Evolutionary conservation across 2,113 vertebrate species (phyloP).

Genomic region (Rana temporaria): DNA sequence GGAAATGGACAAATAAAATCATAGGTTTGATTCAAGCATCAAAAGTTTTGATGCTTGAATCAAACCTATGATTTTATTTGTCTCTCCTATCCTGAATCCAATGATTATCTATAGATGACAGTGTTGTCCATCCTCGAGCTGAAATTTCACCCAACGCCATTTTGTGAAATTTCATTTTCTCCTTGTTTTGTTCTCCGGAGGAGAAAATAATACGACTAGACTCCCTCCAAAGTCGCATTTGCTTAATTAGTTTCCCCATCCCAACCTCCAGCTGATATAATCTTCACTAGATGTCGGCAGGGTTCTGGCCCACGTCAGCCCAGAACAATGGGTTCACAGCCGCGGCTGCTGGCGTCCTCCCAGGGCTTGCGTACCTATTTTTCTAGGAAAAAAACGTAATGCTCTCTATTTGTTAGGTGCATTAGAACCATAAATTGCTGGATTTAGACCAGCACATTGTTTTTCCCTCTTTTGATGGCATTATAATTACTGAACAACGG

Average conservation of each 20-base stretch:
- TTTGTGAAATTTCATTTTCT: no score
- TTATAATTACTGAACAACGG: slow-evolving; percentile 70
- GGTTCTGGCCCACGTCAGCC: slow-evolving; percentile 58
- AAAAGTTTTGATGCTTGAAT: no score
- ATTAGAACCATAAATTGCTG: slow-evolving; percentile 32
- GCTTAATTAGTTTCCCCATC: slow-evolving; percentile 54
- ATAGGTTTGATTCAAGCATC: no score
- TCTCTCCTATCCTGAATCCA: neutral
- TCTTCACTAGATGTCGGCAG: slow-evolving; percentile 58
- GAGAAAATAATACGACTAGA: neutral
- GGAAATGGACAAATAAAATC: no score
- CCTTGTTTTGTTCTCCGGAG: neutral
- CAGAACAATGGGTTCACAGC: slow-evolving; percentile 57
- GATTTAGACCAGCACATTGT: slow-evolving; percentile 26
- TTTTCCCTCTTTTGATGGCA: slow-evolving; percentile 66
- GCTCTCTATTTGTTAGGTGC: neutral
- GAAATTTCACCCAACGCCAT: no score
- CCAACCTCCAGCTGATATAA: slow-evolving; percentile 63
- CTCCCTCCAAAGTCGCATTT: slow-evolving; percentile 30
- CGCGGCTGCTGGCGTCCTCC: slow-evolving; percentile 44
- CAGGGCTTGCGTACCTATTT: neutral
- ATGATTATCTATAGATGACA: neutral
- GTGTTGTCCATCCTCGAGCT: neutral
- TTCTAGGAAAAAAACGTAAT: slow-evolving; percentile 30
- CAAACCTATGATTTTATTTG: no score